A percentile compares a stretch with the other conserved stretches of the same genome.
These are phyloP conservation scores for Gymnoscelis rufifasciata DNA, from an alignment of 2,888 invertebrate genomes.

Conservation along the genomic window DNA sequence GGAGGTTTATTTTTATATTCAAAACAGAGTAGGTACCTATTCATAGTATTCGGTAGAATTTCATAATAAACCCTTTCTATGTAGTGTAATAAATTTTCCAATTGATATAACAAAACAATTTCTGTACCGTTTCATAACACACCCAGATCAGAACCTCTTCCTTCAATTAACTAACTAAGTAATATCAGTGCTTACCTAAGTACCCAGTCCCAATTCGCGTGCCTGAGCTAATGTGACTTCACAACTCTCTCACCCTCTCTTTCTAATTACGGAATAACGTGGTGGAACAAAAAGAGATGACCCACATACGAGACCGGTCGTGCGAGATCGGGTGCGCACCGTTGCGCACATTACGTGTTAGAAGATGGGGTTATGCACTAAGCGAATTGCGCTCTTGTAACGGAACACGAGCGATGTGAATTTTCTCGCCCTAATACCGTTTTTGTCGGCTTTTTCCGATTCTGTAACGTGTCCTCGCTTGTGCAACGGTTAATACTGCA, in stretches of 20 bases:
- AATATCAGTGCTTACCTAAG: neutral
- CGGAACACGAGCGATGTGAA: conserved; percentile 72
- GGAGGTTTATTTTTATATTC: too few relatives aligned
- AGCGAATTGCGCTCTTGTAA: conserved; percentile 57
- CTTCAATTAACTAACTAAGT: neutral
- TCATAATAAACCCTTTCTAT: too few relatives aligned
- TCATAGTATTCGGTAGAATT: too few relatives aligned
- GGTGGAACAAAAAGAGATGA: conserved; percentile 79
- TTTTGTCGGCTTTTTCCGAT: conserved; percentile 66
- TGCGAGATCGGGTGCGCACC: conserved; percentile 74
- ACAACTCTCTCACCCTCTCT: conserved; percentile 56
- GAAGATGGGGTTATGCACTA: conserved; percentile 72
- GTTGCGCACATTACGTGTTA: conserved; percentile 76
- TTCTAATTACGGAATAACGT: conserved; percentile 76
- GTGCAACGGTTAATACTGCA: conserved; percentile 50
- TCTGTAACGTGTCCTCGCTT: conserved; percentile 53
- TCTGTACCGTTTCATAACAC: too few relatives aligned
- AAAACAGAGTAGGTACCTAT: too few relatives aligned
- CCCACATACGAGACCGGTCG: conserved; percentile 76
- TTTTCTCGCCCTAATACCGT: conserved; percentile 75
- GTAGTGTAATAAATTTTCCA: too few relatives aligned
- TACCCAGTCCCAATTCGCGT: conserved; percentile 20
- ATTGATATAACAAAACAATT: too few relatives aligned
- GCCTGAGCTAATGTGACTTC: conserved; percentile 25
- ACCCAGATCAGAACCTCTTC: neutral